Evolutionary conservation across 2,888 invertebrate species (phyloP).

Genomic region (Dicycla oo): DNA sequence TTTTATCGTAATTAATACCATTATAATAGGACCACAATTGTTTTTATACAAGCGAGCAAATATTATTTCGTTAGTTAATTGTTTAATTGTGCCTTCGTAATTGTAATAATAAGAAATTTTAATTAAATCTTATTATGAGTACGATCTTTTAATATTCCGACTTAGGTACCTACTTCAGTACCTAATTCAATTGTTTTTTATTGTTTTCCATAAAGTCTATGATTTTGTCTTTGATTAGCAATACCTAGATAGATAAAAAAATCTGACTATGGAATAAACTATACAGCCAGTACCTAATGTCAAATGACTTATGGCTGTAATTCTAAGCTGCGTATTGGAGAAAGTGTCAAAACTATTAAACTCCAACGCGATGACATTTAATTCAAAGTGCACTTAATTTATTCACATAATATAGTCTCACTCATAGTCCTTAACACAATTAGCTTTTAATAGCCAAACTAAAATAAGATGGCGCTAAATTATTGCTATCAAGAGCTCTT

Average conservation of each 20-base stretch:
- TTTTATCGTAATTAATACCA: slow-evolving; percentile 53
- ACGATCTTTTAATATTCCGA: slow-evolving; percentile 28
- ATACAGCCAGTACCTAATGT: slow-evolving; percentile 7
- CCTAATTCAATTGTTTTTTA: slow-evolving; percentile 7
- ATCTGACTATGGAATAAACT: not conserved
- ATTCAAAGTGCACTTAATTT: slow-evolving; percentile 49
- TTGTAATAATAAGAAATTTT: slow-evolving; percentile 55
- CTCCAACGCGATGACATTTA: slow-evolving; percentile 30
- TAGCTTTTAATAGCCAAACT: slow-evolving; percentile 80
- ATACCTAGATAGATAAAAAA: not conserved
- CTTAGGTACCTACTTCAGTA: too few species aligned
- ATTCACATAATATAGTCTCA: slow-evolving; percentile 60
- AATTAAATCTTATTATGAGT: slow-evolving; percentile 48
- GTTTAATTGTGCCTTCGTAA: slow-evolving; percentile 52
- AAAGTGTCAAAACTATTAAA: slow-evolving; percentile 36
- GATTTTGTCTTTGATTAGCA: not conserved
- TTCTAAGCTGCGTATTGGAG: slow-evolving; percentile 8
- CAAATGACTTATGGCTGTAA: slow-evolving; percentile 32
- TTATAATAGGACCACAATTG: slow-evolving; percentile 45
- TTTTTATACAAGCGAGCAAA: slow-evolving; percentile 49
- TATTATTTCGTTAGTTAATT: slow-evolving; percentile 58
- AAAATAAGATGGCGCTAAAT: slow-evolving; percentile 83
- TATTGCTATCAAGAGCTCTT: slow-evolving; percentile 80
- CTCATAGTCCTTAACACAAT: slow-evolving; percentile 83
- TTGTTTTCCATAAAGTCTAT: not conserved